Evolutionary conservation across 2,888 invertebrate species (phyloP).

Genomic region (Amiota communis): DNA sequence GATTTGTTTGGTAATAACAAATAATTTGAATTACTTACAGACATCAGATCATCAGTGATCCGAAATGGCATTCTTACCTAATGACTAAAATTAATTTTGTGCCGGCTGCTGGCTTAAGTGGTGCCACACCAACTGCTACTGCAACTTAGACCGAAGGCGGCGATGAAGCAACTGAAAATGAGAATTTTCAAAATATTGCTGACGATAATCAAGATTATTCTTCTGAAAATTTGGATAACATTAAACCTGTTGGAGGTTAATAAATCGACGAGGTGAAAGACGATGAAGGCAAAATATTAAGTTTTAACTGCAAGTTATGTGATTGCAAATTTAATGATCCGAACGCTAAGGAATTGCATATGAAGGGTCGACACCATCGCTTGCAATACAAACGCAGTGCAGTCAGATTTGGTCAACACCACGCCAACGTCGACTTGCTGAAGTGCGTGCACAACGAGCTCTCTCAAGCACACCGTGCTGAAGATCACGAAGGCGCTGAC

Average conservation of each 20-base stretch:
- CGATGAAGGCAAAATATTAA: constrained; percentile 91
- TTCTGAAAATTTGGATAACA: constrained; percentile 79
- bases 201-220: constrained; percentile 54
- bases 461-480: constrained; percentile 78
- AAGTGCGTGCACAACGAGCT: constrained; percentile 88
- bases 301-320: constrained; percentile 98
- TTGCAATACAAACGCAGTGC: constrained; percentile 94
- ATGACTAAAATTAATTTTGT: constrained; percentile 76
- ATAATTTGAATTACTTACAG: too few relatives aligned
- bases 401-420: constrained; percentile 92
- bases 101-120: constrained; percentile 67
- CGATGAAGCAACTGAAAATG: constrained; percentile 38
- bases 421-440: constrained; percentile 87
- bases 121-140: constrained; percentile 54
- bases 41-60: too few relatives aligned
- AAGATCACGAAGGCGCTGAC: constrained; percentile 87
- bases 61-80: too few relatives aligned
- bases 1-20: too few relatives aligned
- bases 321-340: constrained; percentile 99
- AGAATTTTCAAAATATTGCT: constrained; percentile 32
- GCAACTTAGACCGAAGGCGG: constrained; percentile 49
- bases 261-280: constrained; percentile 98
- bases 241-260: constrained; percentile 95
- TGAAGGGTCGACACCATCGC: constrained; percentile 97
- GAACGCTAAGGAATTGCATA: constrained; percentile 99